A percentile compares a stretch with the other conserved stretches of the same genome.
phyloP scores from a whole-genome alignment of 2,797 vertebrate species.

The Trichosurus vulpecula region DNA sequence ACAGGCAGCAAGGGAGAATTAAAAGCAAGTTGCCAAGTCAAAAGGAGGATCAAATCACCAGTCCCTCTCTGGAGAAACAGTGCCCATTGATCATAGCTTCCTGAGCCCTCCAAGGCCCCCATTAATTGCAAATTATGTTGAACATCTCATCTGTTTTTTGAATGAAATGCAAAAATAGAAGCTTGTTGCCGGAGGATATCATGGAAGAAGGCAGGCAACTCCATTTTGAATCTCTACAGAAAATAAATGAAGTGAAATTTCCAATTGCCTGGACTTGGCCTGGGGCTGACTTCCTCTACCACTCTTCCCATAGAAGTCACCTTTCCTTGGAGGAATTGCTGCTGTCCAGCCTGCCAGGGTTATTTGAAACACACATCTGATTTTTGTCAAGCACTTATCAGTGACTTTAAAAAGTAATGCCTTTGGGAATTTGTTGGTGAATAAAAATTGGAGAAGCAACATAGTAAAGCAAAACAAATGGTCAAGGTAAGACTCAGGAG shows the following conservation, averaged over 20 bases:
- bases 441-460: not conserved
- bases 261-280: not conserved
- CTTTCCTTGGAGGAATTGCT: not conserved
- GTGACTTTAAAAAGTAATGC: not conserved
- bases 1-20: not conserved
- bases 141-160: conserved; percentile 4
- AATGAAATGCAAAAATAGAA: conserved; percentile 5
- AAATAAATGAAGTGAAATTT: not conserved
- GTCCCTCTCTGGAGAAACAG: not conserved
- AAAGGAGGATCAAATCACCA: not conserved
- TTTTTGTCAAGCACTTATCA: not conserved
- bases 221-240: not conserved
- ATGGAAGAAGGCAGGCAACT: not conserved
- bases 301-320: not conserved
- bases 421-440: not conserved
- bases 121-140: not conserved
- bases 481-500: not conserved
- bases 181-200: not conserved
- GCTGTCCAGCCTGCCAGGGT: not conserved
- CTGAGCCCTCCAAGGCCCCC: not conserved
- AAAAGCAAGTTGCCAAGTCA: not conserved
- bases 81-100: not conserved
- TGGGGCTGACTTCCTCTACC: not conserved
- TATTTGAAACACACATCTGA: not conserved
- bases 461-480: not conserved